Evolutionary conservation across 2,888 invertebrate species (phyloP).

Genomic region (Agrotis clavis): DNA sequence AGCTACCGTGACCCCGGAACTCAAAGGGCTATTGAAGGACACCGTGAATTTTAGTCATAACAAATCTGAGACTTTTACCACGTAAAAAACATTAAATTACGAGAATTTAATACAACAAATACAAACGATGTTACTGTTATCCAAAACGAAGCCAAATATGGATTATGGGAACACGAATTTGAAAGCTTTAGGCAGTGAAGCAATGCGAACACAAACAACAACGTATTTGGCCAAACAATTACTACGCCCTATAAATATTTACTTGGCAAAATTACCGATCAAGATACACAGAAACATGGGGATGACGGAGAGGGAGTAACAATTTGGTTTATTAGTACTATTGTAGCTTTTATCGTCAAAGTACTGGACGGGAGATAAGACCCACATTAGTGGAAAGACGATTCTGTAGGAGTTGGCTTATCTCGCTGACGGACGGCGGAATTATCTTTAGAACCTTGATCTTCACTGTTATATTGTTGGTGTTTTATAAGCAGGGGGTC

Average conservation of each 20-base stretch:
- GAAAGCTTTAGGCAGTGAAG: conserved; percentile 32
- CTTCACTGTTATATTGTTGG: not conserved
- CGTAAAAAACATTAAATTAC: not conserved
- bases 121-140: conserved; percentile 14
- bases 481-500: not conserved
- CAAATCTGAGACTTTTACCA: too few species aligned
- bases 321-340: conserved; percentile 62
- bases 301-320: conserved; percentile 45
- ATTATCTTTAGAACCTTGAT: conserved; percentile 27
- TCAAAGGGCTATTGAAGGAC: too few species aligned
- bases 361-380: conserved; percentile 31
- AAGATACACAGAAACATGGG: conserved; percentile 63
- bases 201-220: conserved; percentile 43
- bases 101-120: conserved; percentile 8
- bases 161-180: conserved; percentile 35
- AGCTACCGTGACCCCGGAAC: too few species aligned
- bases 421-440: conserved; percentile 3
- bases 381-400: conserved; percentile 50
- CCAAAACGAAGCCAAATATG: conserved; percentile 22
- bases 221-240: conserved; percentile 63
- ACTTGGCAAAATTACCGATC: conserved; percentile 67
- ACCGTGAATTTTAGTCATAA: too few species aligned
- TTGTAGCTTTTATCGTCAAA: conserved; percentile 50
- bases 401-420: conserved; percentile 27
- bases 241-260: conserved; percentile 63